These are phyloP conservation scores for Acholoe squamosa DNA, from an alignment of 2,888 invertebrate species.

Conservation along the genomic window DNA sequence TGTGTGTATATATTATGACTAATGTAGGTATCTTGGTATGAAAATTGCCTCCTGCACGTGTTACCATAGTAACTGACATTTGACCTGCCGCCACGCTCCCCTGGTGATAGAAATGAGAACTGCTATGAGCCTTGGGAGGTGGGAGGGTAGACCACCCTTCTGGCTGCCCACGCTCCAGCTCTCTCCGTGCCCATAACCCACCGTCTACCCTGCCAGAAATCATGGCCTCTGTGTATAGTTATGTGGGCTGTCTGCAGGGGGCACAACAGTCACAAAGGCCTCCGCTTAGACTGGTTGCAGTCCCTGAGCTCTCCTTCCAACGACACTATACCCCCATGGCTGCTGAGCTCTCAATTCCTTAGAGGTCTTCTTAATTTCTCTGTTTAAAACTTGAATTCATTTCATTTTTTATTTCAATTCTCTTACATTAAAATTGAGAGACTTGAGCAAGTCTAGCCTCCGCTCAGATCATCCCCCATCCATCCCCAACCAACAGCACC, in stretches of 20 bases:
- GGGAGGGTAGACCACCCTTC: not conserved
- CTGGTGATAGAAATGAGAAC: conserved; percentile 47
- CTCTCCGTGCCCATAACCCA: not conserved
- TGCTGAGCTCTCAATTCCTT: no score
- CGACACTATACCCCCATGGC: no score
- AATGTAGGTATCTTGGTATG: not conserved
- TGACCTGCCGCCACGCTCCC: not conserved
- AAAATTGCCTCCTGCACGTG: not conserved
- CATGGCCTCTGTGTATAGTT: not conserved
- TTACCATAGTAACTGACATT: conserved; percentile 1
- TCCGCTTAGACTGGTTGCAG: no score
- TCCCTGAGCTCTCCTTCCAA: no score
- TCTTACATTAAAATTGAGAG: no score
- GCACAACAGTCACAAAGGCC: conserved; percentile 2
- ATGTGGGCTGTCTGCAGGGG: not conserved
- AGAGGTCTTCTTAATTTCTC: no score
- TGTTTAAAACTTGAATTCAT: no score
- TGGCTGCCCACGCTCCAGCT: not conserved
- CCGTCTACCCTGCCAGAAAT: not conserved
- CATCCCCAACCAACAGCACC: conserved; percentile 1
- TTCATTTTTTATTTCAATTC: no score
- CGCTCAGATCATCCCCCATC: not conserved
- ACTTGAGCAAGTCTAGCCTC: no score
- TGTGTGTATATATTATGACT: not conserved
- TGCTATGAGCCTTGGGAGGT: not conserved